These are phyloP conservation scores for Ascidia mentula DNA, from an alignment of 23 tunicate species.

Conservation along the genomic window DNA sequence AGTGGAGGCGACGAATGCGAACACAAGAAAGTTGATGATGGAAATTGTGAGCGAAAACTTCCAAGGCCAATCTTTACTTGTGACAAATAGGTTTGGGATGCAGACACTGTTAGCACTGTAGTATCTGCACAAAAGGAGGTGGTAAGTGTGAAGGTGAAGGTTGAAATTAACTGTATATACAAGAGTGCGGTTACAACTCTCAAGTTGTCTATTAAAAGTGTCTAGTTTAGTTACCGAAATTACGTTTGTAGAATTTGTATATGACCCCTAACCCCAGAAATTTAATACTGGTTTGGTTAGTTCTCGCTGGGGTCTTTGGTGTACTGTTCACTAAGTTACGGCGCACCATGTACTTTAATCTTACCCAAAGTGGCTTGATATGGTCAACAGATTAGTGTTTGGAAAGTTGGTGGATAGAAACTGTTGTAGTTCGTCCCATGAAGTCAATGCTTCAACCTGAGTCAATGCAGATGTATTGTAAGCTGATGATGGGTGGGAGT, in stretches of 20 bases:
- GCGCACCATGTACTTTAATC: too few species aligned
- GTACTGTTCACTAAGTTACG: too few species aligned
- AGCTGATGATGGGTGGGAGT: background rate
- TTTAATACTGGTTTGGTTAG: too few species aligned
- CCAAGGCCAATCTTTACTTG: constrained; percentile 43
- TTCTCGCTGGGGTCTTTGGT: too few species aligned
- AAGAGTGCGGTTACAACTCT: too few species aligned
- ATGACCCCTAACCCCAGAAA: too few species aligned
- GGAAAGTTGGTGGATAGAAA: background rate
- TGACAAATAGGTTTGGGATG: constrained; percentile 69
- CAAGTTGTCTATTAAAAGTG: too few species aligned
- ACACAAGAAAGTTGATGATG: constrained; percentile 59
- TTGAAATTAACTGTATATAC: too few species aligned
- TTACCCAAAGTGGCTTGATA: background rate
- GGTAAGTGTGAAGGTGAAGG: too few species aligned
- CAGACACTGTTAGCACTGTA: constrained; percentile 77
- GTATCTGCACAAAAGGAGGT: constrained; percentile 23
- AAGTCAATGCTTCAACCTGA: background rate
- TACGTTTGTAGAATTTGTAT: too few species aligned
- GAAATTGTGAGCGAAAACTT: constrained; percentile 32
- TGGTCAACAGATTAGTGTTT: background rate
- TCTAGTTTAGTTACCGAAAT: too few species aligned
- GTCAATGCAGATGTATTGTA: background rate
- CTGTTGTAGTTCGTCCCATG: constrained; percentile 11
- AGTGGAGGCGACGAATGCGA: constrained; percentile 52